Conservation (phyloP, 2,888 invertebrate genomes). For the Caenorhabditis imperialis region DNA sequence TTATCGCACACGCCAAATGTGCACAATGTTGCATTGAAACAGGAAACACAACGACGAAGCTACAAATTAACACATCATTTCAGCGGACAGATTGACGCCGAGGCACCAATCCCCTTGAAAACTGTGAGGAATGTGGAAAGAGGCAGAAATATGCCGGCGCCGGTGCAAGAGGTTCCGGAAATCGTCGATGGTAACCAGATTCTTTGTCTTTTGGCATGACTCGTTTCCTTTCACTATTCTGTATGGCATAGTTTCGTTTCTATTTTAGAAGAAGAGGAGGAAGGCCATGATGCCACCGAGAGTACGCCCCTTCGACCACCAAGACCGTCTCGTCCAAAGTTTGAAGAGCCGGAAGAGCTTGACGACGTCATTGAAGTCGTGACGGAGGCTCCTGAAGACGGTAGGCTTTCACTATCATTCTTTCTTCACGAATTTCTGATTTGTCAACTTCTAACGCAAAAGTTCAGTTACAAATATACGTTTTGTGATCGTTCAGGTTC, state of each 20-base stretch:
- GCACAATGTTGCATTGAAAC: conserved; percentile 2
- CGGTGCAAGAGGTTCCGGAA: conserved; percentile 34
- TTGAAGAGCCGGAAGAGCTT: conserved; percentile 37
- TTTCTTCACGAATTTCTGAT: too few species aligned
- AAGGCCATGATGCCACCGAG: conserved; percentile 35
- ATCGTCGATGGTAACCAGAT: conserved; percentile 13
- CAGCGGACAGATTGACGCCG: conserved; percentile 23
- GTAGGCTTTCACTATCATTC: too few species aligned
- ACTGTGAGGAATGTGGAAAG: conserved; percentile 10
- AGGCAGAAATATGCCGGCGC: conserved; percentile 14
- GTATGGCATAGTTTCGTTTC: conserved; percentile 12
- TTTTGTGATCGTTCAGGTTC: conserved; percentile 10
- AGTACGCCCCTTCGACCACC: conserved; percentile 51
- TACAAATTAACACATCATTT: conserved; percentile 13
- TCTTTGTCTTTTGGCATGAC: neutral
- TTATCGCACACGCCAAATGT: conserved; percentile 5
- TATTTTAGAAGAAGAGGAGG: conserved; percentile 35
- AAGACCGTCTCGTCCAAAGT: conserved; percentile 36
- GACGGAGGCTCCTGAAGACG: conserved; percentile 18
- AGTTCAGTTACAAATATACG: too few species aligned
- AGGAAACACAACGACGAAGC: conserved; percentile 6
- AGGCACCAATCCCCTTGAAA: conserved; percentile 42
- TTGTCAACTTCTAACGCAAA: too few species aligned
- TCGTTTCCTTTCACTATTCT: neutral
- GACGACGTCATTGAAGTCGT: conserved; percentile 30